These are phyloP conservation scores for Noctua janthina DNA, from an alignment of 2,888 invertebrate genomes.

Conservation along the genomic window DNA sequence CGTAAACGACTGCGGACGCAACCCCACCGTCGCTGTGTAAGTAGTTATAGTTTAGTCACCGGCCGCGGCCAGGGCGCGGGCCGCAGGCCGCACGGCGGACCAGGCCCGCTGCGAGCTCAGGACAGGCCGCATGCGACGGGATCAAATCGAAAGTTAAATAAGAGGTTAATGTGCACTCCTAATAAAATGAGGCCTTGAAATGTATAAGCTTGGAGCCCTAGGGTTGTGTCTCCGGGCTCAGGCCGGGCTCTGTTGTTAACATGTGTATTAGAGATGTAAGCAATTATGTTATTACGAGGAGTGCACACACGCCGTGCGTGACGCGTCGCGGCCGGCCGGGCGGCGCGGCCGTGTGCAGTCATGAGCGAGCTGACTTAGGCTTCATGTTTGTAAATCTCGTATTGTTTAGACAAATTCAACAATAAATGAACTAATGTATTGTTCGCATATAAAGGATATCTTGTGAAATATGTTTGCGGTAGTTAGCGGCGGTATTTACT, in stretches of 20 bases:
- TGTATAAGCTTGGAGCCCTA: slow-evolving; percentile 19
- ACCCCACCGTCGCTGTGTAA: slow-evolving; percentile 39
- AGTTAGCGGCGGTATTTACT: slow-evolving; percentile 45
- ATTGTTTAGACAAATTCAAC: slow-evolving; percentile 49
- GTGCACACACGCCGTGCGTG: slow-evolving; percentile 23
- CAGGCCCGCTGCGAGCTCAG: not conserved
- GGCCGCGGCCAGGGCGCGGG: not conserved
- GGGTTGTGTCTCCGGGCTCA: not conserved
- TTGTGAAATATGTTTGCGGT: slow-evolving; percentile 43
- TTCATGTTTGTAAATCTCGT: slow-evolving; percentile 40
- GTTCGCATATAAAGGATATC: slow-evolving; percentile 20
- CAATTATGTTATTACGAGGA: slow-evolving; percentile 62
- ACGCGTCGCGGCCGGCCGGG: not conserved
- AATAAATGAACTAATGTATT: slow-evolving; percentile 44
- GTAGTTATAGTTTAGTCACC: slow-evolving; percentile 6
- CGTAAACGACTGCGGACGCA: slow-evolving; percentile 54
- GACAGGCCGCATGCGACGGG: slow-evolving; percentile 8
- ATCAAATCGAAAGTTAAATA: slow-evolving; percentile 9
- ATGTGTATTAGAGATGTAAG: slow-evolving; percentile 68
- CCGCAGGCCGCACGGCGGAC: not conserved
- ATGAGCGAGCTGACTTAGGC: slow-evolving; percentile 22
- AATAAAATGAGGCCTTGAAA: slow-evolving; percentile 47
- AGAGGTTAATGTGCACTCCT: slow-evolving; percentile 7
- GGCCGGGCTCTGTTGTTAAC: slow-evolving; percentile 66
- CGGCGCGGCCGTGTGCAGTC: not conserved